Evolutionary conservation across 2,797 vertebrate genomes (phyloP).

Genomic region (Pantherophis vulpinus): DNA sequence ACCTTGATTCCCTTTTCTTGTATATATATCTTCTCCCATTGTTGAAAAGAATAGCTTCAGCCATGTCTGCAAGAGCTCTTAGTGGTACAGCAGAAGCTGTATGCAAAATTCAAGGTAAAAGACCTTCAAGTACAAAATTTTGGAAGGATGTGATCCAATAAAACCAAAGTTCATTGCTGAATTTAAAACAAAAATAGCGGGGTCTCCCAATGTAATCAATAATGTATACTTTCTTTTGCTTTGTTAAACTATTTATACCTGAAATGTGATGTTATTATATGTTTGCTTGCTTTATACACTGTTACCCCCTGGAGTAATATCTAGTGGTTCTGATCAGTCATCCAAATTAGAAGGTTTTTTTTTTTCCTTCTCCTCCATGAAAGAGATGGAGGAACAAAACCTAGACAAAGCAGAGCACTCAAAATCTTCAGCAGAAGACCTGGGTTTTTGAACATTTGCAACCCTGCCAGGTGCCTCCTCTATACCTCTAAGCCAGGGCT

Average conservation of each 20-base stretch:
- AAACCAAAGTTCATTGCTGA: background rate
- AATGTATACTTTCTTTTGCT: background rate
- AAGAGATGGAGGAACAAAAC: background rate
- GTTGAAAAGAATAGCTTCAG: no score
- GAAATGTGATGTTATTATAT: background rate
- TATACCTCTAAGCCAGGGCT: background rate
- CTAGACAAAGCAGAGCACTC: background rate
- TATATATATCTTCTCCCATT: background rate
- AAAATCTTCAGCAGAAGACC: background rate
- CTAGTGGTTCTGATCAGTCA: background rate
- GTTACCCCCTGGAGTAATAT: background rate
- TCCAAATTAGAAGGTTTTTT: background rate
- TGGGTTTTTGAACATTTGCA: background rate
- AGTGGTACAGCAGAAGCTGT: no score
- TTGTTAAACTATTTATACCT: background rate
- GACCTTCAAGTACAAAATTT: background rate
- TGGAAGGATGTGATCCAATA: background rate
- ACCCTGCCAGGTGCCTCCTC: background rate
- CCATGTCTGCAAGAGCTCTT: no score
- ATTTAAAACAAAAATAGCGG: background rate
- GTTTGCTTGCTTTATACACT: background rate
- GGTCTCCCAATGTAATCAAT: background rate
- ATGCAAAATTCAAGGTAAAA: background rate
- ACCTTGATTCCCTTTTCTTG: background rate
- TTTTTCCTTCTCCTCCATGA: background rate